Evolutionary conservation across 2,113 vertebrate species (phyloP), one percentile per base, ranked within the genome.

Genomic region (Neogale vison): DNA sequence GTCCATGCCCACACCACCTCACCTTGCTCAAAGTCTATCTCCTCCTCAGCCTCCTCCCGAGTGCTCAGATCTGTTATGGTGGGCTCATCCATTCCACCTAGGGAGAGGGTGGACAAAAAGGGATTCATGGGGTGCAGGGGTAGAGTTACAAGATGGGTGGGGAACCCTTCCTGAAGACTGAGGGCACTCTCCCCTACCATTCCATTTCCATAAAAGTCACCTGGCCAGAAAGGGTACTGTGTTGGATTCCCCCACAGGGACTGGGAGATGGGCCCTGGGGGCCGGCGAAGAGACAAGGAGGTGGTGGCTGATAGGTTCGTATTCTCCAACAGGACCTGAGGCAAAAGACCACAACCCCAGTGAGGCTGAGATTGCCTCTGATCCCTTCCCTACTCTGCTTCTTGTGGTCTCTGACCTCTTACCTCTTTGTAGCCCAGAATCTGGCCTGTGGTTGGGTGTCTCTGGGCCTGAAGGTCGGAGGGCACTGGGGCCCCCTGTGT

Each of bases 61-160:
- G 98, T 98, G 90, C 98, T 98, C 76, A 99, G 99, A 96, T 99
- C 99, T 72, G 99, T 99, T 29, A 99, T 94, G 31, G 98, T 99
- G 31, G 99, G 99, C 93, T 99, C 99, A 84, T 99, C 99, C 99
- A 99, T 99, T 34, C 99, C 99, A 45, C 98, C 99, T 99, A 92
- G 47, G 63, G 10, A 74, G 91, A 81, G 11, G 31, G 9, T 34
- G 13, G 17, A 67, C 36, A 96, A 26, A 90, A 1, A 13, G 20
- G 21, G 12, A 95, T 45, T 55, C 71, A 63, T 1, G 18, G 26
- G 18, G 24, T 67, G 9, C 34, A 4, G 23, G 17, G 52, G 52
- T 55, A 17, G 52, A 18, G 52, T 65, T 7, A 39, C 0, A 3
- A 12, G 36, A 23, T 47, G 23, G 3, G 7, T 23, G 14, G 71